Conservation (phyloP, 2,113 vertebrate species). For the Cyanoramphus novaezelandiae region DNA sequence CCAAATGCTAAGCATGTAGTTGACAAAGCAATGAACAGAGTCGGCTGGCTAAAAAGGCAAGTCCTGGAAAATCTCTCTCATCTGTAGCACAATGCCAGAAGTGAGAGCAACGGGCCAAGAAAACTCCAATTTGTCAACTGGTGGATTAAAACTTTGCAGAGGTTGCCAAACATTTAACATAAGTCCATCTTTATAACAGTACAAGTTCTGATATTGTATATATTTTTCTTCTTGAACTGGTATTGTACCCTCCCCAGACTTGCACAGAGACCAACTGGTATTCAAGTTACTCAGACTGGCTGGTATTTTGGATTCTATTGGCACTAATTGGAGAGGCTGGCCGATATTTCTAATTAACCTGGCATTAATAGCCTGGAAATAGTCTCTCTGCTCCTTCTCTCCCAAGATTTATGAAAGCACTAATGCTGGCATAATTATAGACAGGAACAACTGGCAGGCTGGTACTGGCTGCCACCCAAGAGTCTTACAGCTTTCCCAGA, state of each 20-base stretch:
- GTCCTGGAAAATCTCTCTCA: not conserved
- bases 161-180: not conserved
- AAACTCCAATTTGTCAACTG: not conserved
- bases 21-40: not conserved
- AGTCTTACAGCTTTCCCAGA: slow-evolving; percentile 55
- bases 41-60: not conserved
- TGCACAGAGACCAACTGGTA: slow-evolving; percentile 34
- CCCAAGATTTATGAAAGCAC: slow-evolving; percentile 60
- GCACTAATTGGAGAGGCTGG: slow-evolving; percentile 65
- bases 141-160: not conserved
- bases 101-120: not conserved
- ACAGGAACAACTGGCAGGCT: slow-evolving; percentile 47
- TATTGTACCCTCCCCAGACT: slow-evolving; percentile 3
- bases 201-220: not conserved
- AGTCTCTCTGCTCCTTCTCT: slow-evolving; percentile 54
- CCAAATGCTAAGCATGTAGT: not conserved
- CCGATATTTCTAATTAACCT: slow-evolving; percentile 73
- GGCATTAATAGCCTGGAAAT: slow-evolving; percentile 71
- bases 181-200: not conserved
- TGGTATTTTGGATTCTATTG: slow-evolving; percentile 53
- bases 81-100: not conserved
- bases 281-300: slow-evolving; percentile 61
- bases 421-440: slow-evolving; percentile 60
- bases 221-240: slow-evolving; percentile 1
- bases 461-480: slow-evolving; percentile 57